Evolutionary conservation across 1,140 invertebrate species (phyloP).

Genomic region (Antheraea pernyi): DNA sequence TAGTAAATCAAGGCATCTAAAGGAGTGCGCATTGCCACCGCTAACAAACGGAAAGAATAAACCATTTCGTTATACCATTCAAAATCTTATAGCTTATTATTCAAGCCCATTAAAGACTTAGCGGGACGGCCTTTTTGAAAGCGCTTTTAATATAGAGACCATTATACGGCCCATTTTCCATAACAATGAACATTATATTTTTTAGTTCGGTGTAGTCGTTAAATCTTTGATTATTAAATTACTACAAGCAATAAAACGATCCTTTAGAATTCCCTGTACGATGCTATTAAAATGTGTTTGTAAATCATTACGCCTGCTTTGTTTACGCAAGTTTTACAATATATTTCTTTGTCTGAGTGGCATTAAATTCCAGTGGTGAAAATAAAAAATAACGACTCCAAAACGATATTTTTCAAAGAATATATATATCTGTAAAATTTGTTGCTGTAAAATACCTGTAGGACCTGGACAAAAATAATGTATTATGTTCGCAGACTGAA

Average conservation of each 20-base stretch:
- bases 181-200: slow-evolving; percentile 65
- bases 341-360: no score
- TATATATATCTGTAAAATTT: no score
- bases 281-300: not conserved
- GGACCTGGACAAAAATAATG: no score
- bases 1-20: slow-evolving; percentile 61
- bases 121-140: slow-evolving; percentile 65
- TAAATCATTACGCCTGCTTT: not conserved
- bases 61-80: slow-evolving; percentile 60
- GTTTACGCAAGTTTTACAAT: not conserved
- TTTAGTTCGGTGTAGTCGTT: slow-evolving; percentile 47
- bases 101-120: slow-evolving; percentile 68
- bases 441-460: no score
- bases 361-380: no score
- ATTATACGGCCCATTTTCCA: slow-evolving; percentile 71
- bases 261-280: not conserved
- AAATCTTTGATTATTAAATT: slow-evolving; percentile 65
- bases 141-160: slow-evolving; percentile 61
- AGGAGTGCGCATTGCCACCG: slow-evolving; percentile 38
- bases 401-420: no score
- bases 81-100: slow-evolving; percentile 73
- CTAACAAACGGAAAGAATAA: slow-evolving; percentile 62
- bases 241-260: slow-evolving; percentile 47
- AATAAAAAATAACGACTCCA: no score
- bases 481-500: no score